phyloP scores from a whole-genome alignment of 2,888 invertebrate genomes.

The Plemyria rubiginata region DNA sequence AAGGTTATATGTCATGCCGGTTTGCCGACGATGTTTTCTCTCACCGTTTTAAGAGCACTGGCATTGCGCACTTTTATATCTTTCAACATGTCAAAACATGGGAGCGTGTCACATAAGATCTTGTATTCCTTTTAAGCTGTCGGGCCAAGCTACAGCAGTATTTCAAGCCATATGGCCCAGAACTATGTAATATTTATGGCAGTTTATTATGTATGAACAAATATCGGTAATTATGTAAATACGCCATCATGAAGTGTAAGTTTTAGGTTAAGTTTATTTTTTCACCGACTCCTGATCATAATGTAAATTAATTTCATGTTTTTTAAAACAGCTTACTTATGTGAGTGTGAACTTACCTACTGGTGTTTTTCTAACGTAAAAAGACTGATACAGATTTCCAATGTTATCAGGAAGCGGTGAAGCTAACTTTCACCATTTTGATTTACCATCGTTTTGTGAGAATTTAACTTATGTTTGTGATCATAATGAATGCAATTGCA shows the following conservation, averaged over 20 bases:
- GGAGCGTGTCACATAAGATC: no score
- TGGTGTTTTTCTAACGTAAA: not conserved
- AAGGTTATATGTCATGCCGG: no score
- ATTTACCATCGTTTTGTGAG: not conserved
- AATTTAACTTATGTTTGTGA: not conserved
- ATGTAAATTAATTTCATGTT: not conserved
- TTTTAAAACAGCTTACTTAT: not conserved
- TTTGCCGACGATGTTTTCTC: no score
- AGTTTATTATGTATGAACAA: not conserved
- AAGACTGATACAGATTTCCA: not conserved
- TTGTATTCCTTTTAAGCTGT: no score
- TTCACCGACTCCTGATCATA: not conserved
- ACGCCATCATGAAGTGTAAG: slow-evolving; percentile 5
- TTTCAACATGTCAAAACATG: no score
- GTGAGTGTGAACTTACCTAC: not conserved
- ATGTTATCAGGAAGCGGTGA: not conserved
- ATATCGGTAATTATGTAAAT: slow-evolving; percentile 2
- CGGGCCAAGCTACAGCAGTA: no score
- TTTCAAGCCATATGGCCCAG: no score
- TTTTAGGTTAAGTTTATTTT: slow-evolving; percentile 15
- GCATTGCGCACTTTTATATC: no score
- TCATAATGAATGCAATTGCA: not conserved
- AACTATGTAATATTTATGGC: not conserved
- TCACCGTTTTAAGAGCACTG: no score
- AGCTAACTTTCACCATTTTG: not conserved